A percentile compares a stretch with the other conserved stretches of the same genome.
These are phyloP conservation scores for human (Homo sapiens) DNA, from an alignment of 2,113 vertebrate species.

Conservation along the genomic window DNA sequence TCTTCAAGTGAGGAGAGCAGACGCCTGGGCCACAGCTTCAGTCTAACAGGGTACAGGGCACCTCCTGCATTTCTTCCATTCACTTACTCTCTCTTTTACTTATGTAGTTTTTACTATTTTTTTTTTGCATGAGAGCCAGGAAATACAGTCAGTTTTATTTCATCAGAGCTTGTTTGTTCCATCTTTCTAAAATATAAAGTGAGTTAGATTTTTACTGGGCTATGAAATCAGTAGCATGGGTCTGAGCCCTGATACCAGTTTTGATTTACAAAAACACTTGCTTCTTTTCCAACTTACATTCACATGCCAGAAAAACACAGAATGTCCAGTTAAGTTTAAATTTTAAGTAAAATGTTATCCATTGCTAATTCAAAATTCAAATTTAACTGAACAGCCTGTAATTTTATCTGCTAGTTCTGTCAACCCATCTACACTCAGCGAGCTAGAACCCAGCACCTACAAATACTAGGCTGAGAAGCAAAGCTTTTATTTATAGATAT, in stretches of 20 bases:
- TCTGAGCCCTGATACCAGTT: rapidly evolving
- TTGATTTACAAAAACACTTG: not conserved
- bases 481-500: not conserved
- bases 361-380: not conserved
- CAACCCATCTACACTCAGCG: not conserved
- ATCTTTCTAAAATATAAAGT: not conserved
- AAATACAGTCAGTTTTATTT: not conserved
- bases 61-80: no score
- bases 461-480: not conserved
- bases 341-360: not conserved
- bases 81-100: not conserved
- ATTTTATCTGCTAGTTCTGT: not conserved
- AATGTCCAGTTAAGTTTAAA: not conserved
- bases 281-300: not conserved
- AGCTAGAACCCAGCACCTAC: not conserved
- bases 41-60: not conserved
- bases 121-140: not conserved
- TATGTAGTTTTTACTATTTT: not conserved
- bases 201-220: not conserved
- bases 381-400: not conserved
- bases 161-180: not conserved
- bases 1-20: not conserved
- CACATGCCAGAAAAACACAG: not conserved
- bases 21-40: not conserved
- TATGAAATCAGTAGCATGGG: not conserved